These are phyloP conservation scores for Heliothis peltigera DNA, from an alignment of 2,888 invertebrate species.

Conservation along the genomic window DNA sequence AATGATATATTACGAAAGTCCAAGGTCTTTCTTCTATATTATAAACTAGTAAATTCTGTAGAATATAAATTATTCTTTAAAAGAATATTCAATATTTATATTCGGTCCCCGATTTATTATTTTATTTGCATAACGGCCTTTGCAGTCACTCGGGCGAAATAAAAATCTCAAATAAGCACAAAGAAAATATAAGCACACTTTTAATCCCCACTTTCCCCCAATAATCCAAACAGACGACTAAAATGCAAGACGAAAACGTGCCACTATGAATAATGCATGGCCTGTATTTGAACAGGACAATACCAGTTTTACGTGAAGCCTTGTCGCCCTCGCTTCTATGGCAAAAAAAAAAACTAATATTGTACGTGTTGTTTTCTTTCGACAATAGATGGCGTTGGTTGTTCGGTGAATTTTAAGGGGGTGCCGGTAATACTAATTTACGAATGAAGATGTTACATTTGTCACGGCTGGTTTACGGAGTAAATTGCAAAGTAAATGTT, in stretches of 20 bases:
- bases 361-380: conserved; percentile 46
- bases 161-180: conserved; percentile 1
- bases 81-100: too few relatives aligned
- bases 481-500: background rate
- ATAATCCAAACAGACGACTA: conserved; percentile 61
- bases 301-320: conserved; percentile 77
- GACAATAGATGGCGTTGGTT: conserved; percentile 62
- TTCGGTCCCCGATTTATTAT: too few relatives aligned
- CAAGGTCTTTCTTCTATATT: too few relatives aligned
- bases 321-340: conserved; percentile 63
- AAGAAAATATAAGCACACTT: conserved; percentile 7
- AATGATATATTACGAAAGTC: too few relatives aligned
- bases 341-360: conserved; percentile 67
- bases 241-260: conserved; percentile 71
- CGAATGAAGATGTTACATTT: conserved; percentile 9
- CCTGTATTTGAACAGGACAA: conserved; percentile 79
- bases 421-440: conserved; percentile 33
- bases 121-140: background rate
- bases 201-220: conserved; percentile 25
- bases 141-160: background rate
- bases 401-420: conserved; percentile 35
- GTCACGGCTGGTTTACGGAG: background rate
- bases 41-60: too few relatives aligned
- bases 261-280: conserved; percentile 82
- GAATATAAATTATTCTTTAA: too few relatives aligned